Conservation (phyloP, 2,113 vertebrate species). For the Epinephelus lanceolatus region DNA sequence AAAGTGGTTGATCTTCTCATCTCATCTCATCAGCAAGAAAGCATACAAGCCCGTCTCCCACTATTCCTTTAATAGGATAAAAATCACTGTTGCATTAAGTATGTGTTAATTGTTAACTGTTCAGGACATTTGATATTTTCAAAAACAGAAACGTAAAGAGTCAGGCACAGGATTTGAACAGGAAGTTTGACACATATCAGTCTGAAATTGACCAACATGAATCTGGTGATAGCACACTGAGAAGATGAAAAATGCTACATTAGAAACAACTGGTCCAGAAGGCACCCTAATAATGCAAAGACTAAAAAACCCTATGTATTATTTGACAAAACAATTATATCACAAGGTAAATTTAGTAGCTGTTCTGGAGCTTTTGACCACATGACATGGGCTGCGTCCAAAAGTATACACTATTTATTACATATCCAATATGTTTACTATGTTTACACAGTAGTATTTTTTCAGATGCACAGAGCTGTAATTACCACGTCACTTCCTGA, state of each 20-base stretch:
- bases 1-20: background rate
- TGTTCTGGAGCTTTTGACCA: background rate
- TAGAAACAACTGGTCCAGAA: conserved; percentile 55
- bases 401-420: too few species aligned
- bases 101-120: background rate
- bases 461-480: too few species aligned
- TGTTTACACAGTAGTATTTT: too few species aligned
- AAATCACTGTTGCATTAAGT: background rate
- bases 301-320: background rate
- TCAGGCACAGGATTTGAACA: conserved; percentile 53
- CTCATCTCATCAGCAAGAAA: background rate
- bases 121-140: background rate
- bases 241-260: conserved; percentile 25
- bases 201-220: conserved; percentile 30
- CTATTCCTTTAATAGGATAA: background rate
- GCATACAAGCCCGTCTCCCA: background rate
- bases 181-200: conserved; percentile 10
- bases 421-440: too few species aligned
- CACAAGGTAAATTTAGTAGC: background rate
- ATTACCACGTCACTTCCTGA: too few species aligned
- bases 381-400: background rate
- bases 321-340: background rate
- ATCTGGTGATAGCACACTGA: conserved; percentile 7
- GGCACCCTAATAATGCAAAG: conserved; percentile 55
- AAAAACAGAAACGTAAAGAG: conserved; percentile 2